phyloP scores from a whole-genome alignment of 1,140 invertebrate species.

The Drosophila rhopaloa region DNA sequence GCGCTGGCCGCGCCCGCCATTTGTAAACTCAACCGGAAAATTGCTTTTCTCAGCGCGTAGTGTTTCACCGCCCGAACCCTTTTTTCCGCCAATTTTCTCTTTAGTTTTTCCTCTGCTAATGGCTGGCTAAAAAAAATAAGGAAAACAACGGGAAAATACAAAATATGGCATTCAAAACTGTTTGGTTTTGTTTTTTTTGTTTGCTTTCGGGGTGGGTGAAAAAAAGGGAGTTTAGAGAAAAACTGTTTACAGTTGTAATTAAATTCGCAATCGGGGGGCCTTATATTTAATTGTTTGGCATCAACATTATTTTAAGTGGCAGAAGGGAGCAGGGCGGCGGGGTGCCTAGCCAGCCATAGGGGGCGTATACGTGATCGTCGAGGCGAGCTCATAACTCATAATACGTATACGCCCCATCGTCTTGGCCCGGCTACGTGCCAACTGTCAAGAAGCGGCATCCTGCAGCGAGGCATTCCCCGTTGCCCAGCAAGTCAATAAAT shows the following conservation, averaged over 20 bases:
- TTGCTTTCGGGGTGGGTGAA: not conserved
- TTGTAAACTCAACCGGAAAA: conserved; percentile 80
- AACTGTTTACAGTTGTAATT: conserved; percentile 63
- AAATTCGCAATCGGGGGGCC: conserved; percentile 52
- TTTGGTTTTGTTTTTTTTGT: conserved; percentile 1
- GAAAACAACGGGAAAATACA: conserved; percentile 12
- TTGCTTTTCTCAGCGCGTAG: conserved; percentile 75
- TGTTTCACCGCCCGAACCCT: conserved; percentile 5
- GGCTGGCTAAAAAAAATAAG: conserved; percentile 25
- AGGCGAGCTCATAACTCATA: conserved; percentile 66
- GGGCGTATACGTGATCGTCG: conserved; percentile 66
- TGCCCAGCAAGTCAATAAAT: conserved; percentile 63
- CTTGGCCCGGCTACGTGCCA: conserved; percentile 58
- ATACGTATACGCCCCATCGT: conserved; percentile 58
- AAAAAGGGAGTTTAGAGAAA: not conserved
- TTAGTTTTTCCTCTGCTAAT: conserved; percentile 40
- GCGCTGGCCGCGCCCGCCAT: conserved; percentile 55
- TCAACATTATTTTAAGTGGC: conserved; percentile 60
- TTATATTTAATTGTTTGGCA: conserved; percentile 70
- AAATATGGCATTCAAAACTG: conserved; percentile 28
- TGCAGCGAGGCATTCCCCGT: conserved; percentile 13
- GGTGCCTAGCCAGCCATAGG: conserved; percentile 5
- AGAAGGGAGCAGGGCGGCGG: not conserved
- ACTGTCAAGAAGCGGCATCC: conserved; percentile 59
- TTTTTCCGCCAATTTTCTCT: conserved; percentile 18